A percentile compares a stretch with the other conserved stretches of the same genome.
Conservation (phyloP, 2,888 invertebrate genomes). For the Argyresthia albistria region DNA sequence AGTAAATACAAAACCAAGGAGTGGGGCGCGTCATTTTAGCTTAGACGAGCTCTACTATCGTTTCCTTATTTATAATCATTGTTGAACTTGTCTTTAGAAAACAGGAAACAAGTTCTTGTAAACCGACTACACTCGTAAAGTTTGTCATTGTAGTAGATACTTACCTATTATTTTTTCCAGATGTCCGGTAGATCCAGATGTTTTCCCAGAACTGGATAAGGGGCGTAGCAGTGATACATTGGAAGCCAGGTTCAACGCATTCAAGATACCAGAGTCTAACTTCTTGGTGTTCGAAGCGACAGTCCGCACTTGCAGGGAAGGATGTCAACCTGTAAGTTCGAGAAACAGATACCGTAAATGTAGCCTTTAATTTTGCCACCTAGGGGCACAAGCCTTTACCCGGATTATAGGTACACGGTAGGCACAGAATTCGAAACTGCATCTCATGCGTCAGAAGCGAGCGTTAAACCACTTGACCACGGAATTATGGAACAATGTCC, state of each 20-base stretch:
- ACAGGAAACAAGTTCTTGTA: background rate
- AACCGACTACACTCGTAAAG: background rate
- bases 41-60: background rate
- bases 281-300: slow-evolving; percentile 95
- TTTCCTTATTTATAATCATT: background rate
- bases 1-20: too few species aligned
- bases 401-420: too few species aligned
- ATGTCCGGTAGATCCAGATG: slow-evolving; percentile 92
- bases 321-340: slow-evolving; percentile 84
- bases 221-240: slow-evolving; percentile 88
- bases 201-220: slow-evolving; percentile 92
- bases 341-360: too few species aligned
- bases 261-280: slow-evolving; percentile 95
- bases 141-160: background rate
- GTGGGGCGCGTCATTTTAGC: too few species aligned
- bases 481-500: too few species aligned
- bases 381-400: too few species aligned
- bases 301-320: slow-evolving; percentile 89
- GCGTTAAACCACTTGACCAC: too few species aligned
- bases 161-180: slow-evolving; percentile 47
- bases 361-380: too few species aligned
- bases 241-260: slow-evolving; percentile 93
- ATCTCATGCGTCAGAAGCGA: too few species aligned
- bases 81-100: background rate
- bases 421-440: too few species aligned